Evolutionary conservation across 2,797 vertebrate species (phyloP).

Genomic region (Micropoecilia bifurca): DNA sequence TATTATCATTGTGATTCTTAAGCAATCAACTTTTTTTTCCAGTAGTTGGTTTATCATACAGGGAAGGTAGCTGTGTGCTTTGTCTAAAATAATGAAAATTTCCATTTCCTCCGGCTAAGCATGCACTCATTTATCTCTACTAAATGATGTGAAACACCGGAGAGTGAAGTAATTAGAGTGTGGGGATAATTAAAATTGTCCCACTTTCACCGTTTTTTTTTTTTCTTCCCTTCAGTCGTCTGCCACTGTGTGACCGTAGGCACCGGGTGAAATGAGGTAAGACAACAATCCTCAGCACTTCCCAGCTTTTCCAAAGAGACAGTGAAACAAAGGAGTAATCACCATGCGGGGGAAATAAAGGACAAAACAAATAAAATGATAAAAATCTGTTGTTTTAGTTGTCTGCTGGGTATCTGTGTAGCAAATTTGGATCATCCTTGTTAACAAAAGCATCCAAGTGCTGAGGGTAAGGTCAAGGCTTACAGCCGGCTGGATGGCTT

Average conservation of each 20-base stretch:
- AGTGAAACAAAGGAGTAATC: slow-evolving; percentile 32
- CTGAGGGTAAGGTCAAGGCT: slow-evolving; percentile 53
- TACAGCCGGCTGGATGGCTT: slow-evolving; percentile 28
- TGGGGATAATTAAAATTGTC: slow-evolving; percentile 81
- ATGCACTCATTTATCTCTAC: slow-evolving; percentile 79
- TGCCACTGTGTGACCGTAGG: slow-evolving; percentile 53
- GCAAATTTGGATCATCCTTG: slow-evolving; percentile 29
- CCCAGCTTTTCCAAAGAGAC: slow-evolving; percentile 11
- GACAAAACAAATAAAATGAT: background rate
- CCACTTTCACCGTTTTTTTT: slow-evolving; percentile 60
- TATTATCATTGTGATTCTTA: slow-evolving; percentile 56
- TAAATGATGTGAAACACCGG: slow-evolving; percentile 80
- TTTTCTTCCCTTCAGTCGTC: slow-evolving; percentile 29
- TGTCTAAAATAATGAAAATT: slow-evolving; percentile 81
- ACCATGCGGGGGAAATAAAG: slow-evolving; percentile 1
- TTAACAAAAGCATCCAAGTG: slow-evolving; percentile 31
- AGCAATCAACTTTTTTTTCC: slow-evolving; percentile 57
- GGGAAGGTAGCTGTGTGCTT: slow-evolving; percentile 63
- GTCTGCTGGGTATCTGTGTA: slow-evolving; percentile 16
- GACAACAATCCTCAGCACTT: slow-evolving; percentile 30
- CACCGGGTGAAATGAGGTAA: slow-evolving; percentile 62
- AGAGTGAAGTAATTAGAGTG: slow-evolving; percentile 83
- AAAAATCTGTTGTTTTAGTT: slow-evolving; percentile 17
- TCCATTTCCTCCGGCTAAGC: slow-evolving; percentile 64
- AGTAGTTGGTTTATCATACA: slow-evolving; percentile 54